Base-by-base conservation (phyloP, 2,113 vertebrate genomes). In the Nannobrachium achirus region DNA sequence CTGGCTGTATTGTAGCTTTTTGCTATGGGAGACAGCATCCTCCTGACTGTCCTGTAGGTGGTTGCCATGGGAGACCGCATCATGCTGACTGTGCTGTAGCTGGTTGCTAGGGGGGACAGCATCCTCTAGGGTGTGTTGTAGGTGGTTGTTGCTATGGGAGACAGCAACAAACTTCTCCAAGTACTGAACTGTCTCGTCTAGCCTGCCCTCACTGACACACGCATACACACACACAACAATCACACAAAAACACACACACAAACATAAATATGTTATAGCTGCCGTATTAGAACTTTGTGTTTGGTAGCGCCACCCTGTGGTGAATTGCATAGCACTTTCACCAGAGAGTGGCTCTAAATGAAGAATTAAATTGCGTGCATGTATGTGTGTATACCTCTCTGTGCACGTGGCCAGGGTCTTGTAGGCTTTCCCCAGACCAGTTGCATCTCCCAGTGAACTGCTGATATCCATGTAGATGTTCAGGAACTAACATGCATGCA, bases 401-500 rank as follows among this genome's bases (percentile, higher is more conserved):
- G 85, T 14, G 57, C 73, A 88, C 60, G 72, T 79, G 62, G 86
- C 85, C 15, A 79, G 73, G 1, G 88, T 88, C 57, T 68, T 88
- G 66, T 86, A 89, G 11, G 82, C 63, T 56, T 66, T 81, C 0
- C 74, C 85, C 14, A 86, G 60, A 6, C 75, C 63, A 0, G 78
- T 67, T 14, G 66, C 6, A 8, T 93, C 73, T 19, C 76, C 19
- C 56, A 89, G 69, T 0, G 19, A 46, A 1, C 25, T 66, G 5
- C 16, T 84, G 1, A 89, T 85, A 57, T 89, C 68, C 59, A 86
- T 49, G 53, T 63, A 84, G 0, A 19, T 59, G 46, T 64, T 82
- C 41, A 92, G 83, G 70, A 86, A 81, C 91, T 92, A 68, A 76
- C 14, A 76, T 10, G 67, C 40, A 64, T 94, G 91, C 75, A 84